A percentile compares a stretch with the other conserved stretches of the same genome.
Conservation (phyloP, 2,797 vertebrate species). For the Simalia tracyae region DNA sequence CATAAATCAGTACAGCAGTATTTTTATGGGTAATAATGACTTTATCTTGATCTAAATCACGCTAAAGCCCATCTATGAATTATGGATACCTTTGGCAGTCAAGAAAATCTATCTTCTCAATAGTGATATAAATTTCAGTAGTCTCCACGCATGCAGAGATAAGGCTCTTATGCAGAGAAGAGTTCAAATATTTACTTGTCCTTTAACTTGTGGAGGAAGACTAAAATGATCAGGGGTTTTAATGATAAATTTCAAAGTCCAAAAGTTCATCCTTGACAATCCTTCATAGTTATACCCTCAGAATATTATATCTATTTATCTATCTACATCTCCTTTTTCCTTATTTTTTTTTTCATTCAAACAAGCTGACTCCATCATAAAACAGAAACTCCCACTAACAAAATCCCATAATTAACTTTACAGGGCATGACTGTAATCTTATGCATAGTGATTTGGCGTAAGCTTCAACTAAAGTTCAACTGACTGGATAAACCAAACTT, state of each 20-base stretch:
- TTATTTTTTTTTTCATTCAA: not conserved
- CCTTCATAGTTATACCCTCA: not conserved
- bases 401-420: not conserved
- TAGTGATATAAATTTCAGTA: conserved; percentile 62
- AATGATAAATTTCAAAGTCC: not conserved
- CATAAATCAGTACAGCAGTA: conserved; percentile 59
- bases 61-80: conserved; percentile 62
- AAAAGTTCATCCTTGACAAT: not conserved
- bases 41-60: conserved; percentile 64
- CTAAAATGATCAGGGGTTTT: not conserved
- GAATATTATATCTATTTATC: not conserved
- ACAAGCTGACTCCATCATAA: not conserved
- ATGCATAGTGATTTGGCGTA: not conserved
- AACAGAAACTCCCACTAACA: not conserved
- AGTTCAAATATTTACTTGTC: conserved; percentile 1
- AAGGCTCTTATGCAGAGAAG: not conserved
- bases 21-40: conserved; percentile 59
- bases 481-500: not conserved
- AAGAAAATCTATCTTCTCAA: conserved; percentile 67
- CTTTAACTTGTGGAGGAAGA: not conserved
- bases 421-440: not conserved
- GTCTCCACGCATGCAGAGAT: conserved; percentile 41
- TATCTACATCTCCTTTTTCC: not conserved
- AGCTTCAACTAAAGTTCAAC: not conserved
- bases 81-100: conserved; percentile 63